These are phyloP conservation scores for Aricia agestis DNA, from an alignment of 1,140 invertebrate genomes.

Conservation along the genomic window DNA sequence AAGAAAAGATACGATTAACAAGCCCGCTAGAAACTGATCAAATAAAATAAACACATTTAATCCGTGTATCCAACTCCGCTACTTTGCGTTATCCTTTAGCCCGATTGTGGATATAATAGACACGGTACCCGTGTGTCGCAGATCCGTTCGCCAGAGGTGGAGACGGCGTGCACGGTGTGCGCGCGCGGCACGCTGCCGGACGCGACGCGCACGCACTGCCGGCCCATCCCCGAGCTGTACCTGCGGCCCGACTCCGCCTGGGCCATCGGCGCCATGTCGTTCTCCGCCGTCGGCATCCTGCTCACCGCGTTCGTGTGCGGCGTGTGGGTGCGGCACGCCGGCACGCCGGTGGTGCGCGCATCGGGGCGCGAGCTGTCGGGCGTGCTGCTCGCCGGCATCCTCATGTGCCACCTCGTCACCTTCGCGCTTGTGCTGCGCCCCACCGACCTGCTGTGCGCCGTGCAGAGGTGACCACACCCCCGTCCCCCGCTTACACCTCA, in stretches of 20 bases:
- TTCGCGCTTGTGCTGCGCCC: slow-evolving; percentile 88
- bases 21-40: too few relatives aligned
- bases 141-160: slow-evolving; percentile 85
- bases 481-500: too few relatives aligned
- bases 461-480: slow-evolving; percentile 81
- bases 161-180: slow-evolving; percentile 88
- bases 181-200: slow-evolving; percentile 89
- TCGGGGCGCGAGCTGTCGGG: slow-evolving; percentile 93
- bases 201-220: slow-evolving; percentile 82
- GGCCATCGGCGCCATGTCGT: slow-evolving; percentile 91
- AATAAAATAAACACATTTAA: too few relatives aligned
- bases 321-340: slow-evolving; percentile 86
- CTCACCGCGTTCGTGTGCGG: slow-evolving; percentile 82
- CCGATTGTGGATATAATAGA: too few relatives aligned
- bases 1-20: too few relatives aligned
- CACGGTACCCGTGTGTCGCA: slow-evolving; percentile 49
- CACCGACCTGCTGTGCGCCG: slow-evolving; percentile 84
- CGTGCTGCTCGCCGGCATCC: slow-evolving; percentile 90
- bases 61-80: too few relatives aligned
- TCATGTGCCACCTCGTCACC: slow-evolving; percentile 93
- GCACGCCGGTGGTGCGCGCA: slow-evolving; percentile 93
- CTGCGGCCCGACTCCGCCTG: slow-evolving; percentile 86
- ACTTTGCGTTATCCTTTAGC: too few relatives aligned
- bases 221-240: slow-evolving; percentile 88
- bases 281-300: slow-evolving; percentile 85